Conservation (phyloP, 2,113 vertebrate genomes). For the Vulpes vulpes region DNA sequence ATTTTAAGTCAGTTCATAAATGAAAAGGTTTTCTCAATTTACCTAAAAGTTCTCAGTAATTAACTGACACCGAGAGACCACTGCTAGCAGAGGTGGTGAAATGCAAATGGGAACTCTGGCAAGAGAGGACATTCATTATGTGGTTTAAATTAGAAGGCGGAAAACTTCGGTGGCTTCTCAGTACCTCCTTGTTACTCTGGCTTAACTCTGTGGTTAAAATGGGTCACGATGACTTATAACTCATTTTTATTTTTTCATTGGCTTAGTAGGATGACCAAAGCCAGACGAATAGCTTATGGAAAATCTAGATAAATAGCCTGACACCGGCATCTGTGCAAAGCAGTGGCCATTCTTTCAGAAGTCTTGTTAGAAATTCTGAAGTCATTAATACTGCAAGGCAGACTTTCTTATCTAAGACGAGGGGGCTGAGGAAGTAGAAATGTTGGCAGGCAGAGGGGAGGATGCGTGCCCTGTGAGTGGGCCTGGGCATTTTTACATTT, state of each 20-base stretch:
- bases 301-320: background rate
- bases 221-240: background rate
- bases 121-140: background rate
- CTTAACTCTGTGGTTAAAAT: background rate
- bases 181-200: background rate
- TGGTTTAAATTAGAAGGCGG: constrained; percentile 31
- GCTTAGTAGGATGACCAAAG: background rate
- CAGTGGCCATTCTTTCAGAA: background rate
- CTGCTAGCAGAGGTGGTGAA: constrained; percentile 59
- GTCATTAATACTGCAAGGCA: background rate
- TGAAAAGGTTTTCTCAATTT: constrained; percentile 82
- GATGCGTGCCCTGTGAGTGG: background rate
- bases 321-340: background rate
- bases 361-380: background rate
- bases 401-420: background rate
- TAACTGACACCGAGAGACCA: constrained; percentile 77
- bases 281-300: background rate
- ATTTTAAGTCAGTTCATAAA: constrained; percentile 79
- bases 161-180: background rate
- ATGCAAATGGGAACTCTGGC: background rate
- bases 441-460: background rate
- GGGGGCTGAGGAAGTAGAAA: background rate
- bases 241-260: background rate
- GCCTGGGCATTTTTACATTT: background rate
- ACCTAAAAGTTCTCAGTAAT: constrained; percentile 75